Conservation (phyloP, 2,113 vertebrate genomes). For the Rhinopomastus cyanomelas region DNA sequence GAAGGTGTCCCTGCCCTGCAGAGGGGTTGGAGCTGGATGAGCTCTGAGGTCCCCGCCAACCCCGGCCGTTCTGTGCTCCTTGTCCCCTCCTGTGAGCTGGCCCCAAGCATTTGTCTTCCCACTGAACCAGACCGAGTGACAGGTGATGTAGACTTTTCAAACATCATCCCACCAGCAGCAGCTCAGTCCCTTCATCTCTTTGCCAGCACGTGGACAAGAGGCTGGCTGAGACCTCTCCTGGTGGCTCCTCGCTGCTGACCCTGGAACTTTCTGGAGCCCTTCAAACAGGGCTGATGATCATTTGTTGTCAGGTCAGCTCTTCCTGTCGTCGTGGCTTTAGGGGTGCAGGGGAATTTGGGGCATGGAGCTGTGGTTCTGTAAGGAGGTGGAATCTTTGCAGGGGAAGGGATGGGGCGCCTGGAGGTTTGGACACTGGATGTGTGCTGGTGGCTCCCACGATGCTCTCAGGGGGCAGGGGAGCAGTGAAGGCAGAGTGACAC, state of each 20-base stretch:
- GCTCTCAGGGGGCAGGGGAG: background rate
- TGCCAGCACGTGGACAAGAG: rapidly evolving
- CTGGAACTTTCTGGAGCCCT: background rate
- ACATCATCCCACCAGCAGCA: background rate
- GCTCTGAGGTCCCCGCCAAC: no score
- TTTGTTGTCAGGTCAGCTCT: background rate
- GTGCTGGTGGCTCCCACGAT: background rate
- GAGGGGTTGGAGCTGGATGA: no score
- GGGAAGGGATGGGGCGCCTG: background rate
- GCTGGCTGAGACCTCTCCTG: background rate
- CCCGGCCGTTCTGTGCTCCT: no score
- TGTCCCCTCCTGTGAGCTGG: background rate
- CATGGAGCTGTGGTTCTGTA: background rate
- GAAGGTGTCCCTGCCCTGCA: no score
- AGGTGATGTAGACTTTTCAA: background rate
- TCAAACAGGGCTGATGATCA: background rate
- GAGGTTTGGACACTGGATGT: rapidly evolving
- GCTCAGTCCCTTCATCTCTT: background rate
- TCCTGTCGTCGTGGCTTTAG: background rate
- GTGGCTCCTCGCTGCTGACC: background rate
- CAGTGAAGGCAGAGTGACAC: background rate
- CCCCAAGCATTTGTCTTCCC: rapidly evolving
- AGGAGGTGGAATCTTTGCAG: background rate
- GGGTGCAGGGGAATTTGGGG: background rate
- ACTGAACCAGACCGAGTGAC: background rate